Percentiles rank a stretch among this genome's conserved stretches.
Conservation (phyloP, 2,113 vertebrate species). For the Suricata suricatta region DNA sequence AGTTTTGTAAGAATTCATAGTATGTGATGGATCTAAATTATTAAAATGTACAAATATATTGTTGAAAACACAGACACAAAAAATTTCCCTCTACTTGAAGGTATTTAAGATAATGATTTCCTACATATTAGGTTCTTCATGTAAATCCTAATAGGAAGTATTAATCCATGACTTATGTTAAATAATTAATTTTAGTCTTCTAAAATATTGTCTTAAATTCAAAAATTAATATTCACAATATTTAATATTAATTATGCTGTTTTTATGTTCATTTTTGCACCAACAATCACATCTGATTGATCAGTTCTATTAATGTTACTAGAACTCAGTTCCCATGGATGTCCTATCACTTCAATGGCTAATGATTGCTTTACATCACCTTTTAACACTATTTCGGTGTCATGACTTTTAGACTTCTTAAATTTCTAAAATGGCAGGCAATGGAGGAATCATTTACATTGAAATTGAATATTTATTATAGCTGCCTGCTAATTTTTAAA, state of each 20-base stretch:
- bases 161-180: neutral
- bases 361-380: neutral
- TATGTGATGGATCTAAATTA: neutral
- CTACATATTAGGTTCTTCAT: neutral
- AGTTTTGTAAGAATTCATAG: neutral
- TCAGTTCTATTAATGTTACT: neutral
- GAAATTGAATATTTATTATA: constrained; percentile 72
- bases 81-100: neutral
- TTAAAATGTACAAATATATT: neutral
- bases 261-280: neutral
- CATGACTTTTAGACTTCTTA: constrained; percentile 57
- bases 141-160: neutral
- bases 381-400: constrained; percentile 2
- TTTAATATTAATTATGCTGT: neutral
- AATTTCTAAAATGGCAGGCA: constrained; percentile 60
- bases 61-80: neutral
- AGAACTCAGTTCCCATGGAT: neutral
- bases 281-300: neutral
- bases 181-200: neutral
- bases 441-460: constrained; percentile 57
- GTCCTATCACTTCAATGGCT: neutral
- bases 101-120: neutral
- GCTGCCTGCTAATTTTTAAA: constrained; percentile 70
- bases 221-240: constrained; percentile 14
- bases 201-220: neutral